A percentile compares a stretch with the other conserved stretches of the same genome.
These are phyloP conservation scores for Toxotes chatareus DNA, from an alignment of 2,113 vertebrate species.

Conservation along the genomic window DNA sequence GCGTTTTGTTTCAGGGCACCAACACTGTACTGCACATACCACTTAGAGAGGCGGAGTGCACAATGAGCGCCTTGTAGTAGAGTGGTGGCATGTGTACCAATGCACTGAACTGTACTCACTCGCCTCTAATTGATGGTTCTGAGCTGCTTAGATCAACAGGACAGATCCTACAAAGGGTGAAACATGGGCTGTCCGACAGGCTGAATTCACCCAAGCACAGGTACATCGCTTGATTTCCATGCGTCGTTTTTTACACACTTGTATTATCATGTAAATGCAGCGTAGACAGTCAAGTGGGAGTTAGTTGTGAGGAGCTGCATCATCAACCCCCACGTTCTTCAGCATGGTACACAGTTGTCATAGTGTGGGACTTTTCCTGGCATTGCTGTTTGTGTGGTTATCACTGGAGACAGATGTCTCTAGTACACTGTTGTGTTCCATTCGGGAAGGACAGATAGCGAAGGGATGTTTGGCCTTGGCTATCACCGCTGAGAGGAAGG, in stretches of 20 bases:
- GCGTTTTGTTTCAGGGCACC: conserved; percentile 75
- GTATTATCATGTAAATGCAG: conserved; percentile 61
- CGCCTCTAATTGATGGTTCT: conserved; percentile 76
- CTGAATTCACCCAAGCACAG: conserved; percentile 24
- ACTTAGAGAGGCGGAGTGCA: conserved; percentile 75
- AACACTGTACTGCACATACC: conserved; percentile 76
- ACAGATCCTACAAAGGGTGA: conserved; percentile 70
- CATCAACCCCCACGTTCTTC: conserved; percentile 4
- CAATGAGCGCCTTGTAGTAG: conserved; percentile 82
- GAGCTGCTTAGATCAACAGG: conserved; percentile 72
- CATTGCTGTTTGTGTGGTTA: conserved; percentile 60
- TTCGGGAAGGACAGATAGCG: conserved; percentile 68
- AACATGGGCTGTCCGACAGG: conserved; percentile 62
- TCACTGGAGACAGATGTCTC: conserved; percentile 69
- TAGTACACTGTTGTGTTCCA: conserved; percentile 71
- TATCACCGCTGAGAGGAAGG: conserved; percentile 61
- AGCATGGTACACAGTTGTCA: conserved; percentile 32
- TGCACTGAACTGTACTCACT: conserved; percentile 76
- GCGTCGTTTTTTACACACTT: conserved; percentile 16
- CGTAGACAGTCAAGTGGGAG: conserved; percentile 23
- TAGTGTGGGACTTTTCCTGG: conserved; percentile 60
- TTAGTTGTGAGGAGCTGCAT: neutral
- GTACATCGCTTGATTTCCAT: conserved; percentile 29
- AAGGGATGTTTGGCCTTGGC: conserved; percentile 73
- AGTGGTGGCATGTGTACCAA: conserved; percentile 75